phyloP scores from a whole-genome alignment of 1,140 invertebrate genomes.

The Anoplophora glabripennis region DNA sequence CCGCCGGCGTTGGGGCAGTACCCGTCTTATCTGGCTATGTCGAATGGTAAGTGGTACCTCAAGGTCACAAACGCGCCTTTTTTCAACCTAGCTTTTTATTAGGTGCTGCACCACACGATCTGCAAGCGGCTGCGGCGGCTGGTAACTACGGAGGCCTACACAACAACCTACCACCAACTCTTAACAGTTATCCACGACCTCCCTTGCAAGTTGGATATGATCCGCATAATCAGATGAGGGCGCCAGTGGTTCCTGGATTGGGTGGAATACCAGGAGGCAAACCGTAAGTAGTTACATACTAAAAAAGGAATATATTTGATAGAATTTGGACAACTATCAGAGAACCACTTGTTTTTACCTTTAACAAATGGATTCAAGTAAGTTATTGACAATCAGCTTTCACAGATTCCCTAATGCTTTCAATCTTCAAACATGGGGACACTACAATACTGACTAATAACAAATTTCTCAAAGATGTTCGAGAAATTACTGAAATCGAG shows the following conservation, averaged over 20 bases:
- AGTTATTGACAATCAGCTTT: no score
- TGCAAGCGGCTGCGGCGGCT: conserved; percentile 51
- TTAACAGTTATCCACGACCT: no score
- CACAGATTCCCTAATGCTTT: no score
- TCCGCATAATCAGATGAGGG: conserved; percentile 65
- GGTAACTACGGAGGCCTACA: conserved; percentile 55
- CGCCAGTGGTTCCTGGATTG: conserved; percentile 58
- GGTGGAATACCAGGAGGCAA: conserved; percentile 79
- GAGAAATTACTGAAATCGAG: no score
- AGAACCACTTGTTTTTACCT: no score
- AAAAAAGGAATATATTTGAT: conserved; percentile 35
- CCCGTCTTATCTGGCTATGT: conserved; percentile 56
- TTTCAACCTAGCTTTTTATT: conserved; percentile 9
- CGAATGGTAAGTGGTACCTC: conserved; percentile 32
- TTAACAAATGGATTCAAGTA: no score
- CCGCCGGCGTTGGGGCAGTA: conserved; percentile 60
- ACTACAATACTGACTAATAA: no score
- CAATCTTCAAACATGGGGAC: no score
- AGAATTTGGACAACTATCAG: no score
- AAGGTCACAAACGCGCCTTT: no score
- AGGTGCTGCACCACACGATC: conserved; percentile 48
- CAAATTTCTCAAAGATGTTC: no score
- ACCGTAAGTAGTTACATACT: conserved; percentile 96
- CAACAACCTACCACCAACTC: conserved; percentile 54
- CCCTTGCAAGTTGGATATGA: conserved; percentile 68